phyloP scores from a whole-genome alignment of 2,113 vertebrate genomes.

The Plestiodon gilberti region DNA sequence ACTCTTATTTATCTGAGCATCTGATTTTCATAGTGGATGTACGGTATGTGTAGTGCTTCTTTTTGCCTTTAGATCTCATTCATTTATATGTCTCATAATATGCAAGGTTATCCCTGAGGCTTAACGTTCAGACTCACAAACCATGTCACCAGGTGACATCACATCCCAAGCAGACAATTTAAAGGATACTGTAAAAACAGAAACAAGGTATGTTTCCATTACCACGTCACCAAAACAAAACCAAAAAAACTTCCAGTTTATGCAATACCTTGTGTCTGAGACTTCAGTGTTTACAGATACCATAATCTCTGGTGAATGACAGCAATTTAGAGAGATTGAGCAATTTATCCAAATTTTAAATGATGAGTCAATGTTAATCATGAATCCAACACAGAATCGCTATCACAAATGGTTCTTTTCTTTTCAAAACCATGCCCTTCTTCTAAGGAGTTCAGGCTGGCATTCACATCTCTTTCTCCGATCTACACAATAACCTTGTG shows the following conservation, averaged over 20 bases:
- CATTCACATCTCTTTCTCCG: not conserved
- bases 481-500: not conserved
- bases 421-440: not conserved
- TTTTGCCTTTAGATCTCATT: not conserved
- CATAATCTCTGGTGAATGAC: not conserved
- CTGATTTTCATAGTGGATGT: not conserved
- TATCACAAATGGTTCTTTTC: not conserved
- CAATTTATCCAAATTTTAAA: not conserved
- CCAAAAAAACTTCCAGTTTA: not conserved
- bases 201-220: not conserved
- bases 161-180: slow-evolving; percentile 3
- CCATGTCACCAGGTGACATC: slow-evolving; percentile 38
- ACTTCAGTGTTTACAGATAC: not conserved
- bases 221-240: not conserved
- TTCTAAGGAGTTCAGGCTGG: not conserved
- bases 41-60: not conserved
- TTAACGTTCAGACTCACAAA: slow-evolving; percentile 14
- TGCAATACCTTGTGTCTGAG: not conserved
- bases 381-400: not conserved
- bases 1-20: not conserved
- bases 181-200: slow-evolving; percentile 22
- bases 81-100: slow-evolving; percentile 26
- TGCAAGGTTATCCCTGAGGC: not conserved
- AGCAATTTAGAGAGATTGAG: not conserved
- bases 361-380: not conserved